Evolutionary conservation across 1,140 invertebrate genomes (phyloP).

Genomic region (Brachionus manjavacas): DNA sequence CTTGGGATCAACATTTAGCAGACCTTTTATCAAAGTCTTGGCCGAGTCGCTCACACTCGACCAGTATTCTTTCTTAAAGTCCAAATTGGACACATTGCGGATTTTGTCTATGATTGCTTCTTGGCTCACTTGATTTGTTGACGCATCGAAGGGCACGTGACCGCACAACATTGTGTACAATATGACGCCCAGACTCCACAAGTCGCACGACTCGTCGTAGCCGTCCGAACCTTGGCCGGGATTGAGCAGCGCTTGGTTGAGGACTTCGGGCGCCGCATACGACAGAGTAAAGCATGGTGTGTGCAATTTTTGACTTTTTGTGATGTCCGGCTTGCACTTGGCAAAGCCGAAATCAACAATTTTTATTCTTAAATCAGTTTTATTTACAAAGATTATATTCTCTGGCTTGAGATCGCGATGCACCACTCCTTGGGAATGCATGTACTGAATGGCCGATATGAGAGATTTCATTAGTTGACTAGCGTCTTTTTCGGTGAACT

Average conservation of each 20-base stretch:
- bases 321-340: constrained; percentile 61
- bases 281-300: constrained; percentile 72
- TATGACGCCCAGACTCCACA: constrained; percentile 86
- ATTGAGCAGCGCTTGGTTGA: constrained; percentile 59
- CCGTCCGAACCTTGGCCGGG: constrained; percentile 52
- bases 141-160: constrained; percentile 70
- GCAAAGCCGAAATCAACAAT: constrained; percentile 87
- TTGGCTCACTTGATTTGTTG: constrained; percentile 56
- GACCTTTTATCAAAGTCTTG: constrained; percentile 69
- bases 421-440: constrained; percentile 73
- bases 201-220: constrained; percentile 82
- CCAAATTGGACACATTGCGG: constrained; percentile 48
- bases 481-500: constrained; percentile 68
- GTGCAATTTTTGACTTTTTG: constrained; percentile 57
- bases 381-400: constrained; percentile 70
- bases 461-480: constrained; percentile 69
- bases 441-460: constrained; percentile 72
- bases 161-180: constrained; percentile 81
- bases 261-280: constrained; percentile 85
- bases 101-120: constrained; percentile 71
- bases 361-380: constrained; percentile 67
- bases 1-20: constrained; percentile 73
- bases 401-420: constrained; percentile 85
- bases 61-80: constrained; percentile 70
- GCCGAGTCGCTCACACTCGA: constrained; percentile 67